Evolutionary conservation across 2,888 invertebrate genomes (phyloP), one percentile per base, ranked within the genome.

Genomic region (Nomada goodeniana): DNA sequence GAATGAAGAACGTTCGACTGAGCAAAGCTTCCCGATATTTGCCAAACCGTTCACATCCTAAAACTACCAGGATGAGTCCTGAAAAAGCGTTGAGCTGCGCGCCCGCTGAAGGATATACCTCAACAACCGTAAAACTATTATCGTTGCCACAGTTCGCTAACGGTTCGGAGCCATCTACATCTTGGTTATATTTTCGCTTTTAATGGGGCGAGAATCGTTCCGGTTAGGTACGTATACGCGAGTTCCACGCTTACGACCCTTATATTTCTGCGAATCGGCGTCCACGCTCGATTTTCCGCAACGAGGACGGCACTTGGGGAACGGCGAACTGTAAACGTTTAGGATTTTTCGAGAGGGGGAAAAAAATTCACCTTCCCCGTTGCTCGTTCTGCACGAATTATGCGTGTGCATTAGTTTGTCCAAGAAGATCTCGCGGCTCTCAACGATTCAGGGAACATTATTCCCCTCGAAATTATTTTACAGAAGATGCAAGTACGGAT

Each of bases 111-210:
- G 64, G 47, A 64, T 20, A 36, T 70, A 63, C 29, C 13, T 47
- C 52, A 75, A 64, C 75, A 60, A 53, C 36, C 76, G 76, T 70
- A 55, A 76, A 65, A 79, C 70, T 70, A 59, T 70, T 80, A 80
- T 76, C 59, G 53, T 70, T 70, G 64, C 23, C 13, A n/a, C 70
- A 42, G 76, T 65, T 65, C 36, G 64, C 53, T 55, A 65, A 76
- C 64, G 64, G 36, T 42, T 9, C 23, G 9, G 5, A 9, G 26
- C 7, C 50, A 47, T 70, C 57, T 63, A 42, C 36, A 7, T 44
- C 42, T 36, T 4, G 44, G 64, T 26, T 29, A 26, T 70, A 65
- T 65, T 70, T 65, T 60, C 70, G 2, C 47, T 70, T 60, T 65
- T 65, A 80, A 76, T 67, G 79, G 76, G 47, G 36, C 60, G 76